Evolutionary conservation across 2,888 invertebrate species (phyloP), one percentile per base, ranked within the genome.

Genomic region (Dryocosmus kuriphilus): DNA sequence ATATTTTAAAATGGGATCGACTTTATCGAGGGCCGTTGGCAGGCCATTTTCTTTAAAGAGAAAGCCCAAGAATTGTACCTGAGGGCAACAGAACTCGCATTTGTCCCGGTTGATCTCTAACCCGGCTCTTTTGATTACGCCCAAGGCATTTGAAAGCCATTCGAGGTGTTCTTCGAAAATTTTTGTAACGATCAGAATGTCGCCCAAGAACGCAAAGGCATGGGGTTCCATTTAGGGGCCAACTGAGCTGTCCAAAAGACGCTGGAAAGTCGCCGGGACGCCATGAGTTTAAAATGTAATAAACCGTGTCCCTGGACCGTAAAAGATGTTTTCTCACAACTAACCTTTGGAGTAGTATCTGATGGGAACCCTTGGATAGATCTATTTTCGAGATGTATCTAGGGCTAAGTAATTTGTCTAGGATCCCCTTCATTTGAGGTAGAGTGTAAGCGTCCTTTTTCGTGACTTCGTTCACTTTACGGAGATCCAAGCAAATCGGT

Each of bases 341-440:
- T 80, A 2, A 41, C 41, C 11, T n/a, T n/a, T n/a, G n/a, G n/a
- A n/a, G n/a, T n/a, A n/a, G n/a, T n/a, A n/a, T n/a, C n/a, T n/a
- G n/a, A n/a, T 11, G 77, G 78, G 19, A 84, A 86, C 0, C 83
- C 84, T 79, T 78, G 7, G 74, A 82, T 0, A 85, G 74, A 61
- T 85, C 84, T 1, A 86, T 27, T 1, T 82, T 84, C 3, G 82
- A 79, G 14, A 86, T 82, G 30, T 83, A 85, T 4, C 79, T 71
- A 0, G 84, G 81, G 61, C 84, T 80, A 11, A 86, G 71, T 1
- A 90, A 78, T 24, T 83, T 80, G 38, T 89, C 85, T 8, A 89
- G 71, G 9, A 87, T 89, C 0, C 82, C n/a, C n/a, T n/a, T n/a
- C n/a, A n/a, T n/a, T n/a, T n/a, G n/a, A n/a, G n/a, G n/a, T n/a